Base-by-base conservation (phyloP, 2,113 vertebrate genomes). In the Corythornis cristatus region DNA sequence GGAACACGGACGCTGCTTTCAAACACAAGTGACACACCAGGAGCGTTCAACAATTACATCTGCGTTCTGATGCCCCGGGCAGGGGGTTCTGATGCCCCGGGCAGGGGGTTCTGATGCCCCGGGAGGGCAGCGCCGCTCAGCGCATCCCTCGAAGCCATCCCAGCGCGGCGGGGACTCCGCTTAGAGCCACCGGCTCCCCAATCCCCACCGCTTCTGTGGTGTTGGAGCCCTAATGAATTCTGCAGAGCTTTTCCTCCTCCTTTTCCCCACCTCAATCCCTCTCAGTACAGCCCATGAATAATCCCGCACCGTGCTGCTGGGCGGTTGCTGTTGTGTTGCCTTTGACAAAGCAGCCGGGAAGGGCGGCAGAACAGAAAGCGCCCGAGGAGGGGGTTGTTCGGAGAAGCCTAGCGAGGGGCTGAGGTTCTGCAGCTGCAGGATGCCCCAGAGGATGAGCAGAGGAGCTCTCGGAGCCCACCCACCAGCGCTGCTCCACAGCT, bases 251-350 rank as follows among this genome's bases (percentile, higher is more conserved):
- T 86, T 40, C 54, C 53, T 74, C 40, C 50, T 74, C 75, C 64
- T 86, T 45, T 33, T 50, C 40, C 86, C 76, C 83, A 77, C 70
- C 94, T 92, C 95, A 84, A 67, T 84, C 93, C 57, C 77, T 71
- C 86, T 74, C 66, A 78, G 42, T 67, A 70, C 42, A 5, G 86
- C 83, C 48, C 88, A 96, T 88, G 90, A 96, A 96, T 95, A 96
- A 95, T 75, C 81, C 76, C 96, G 8, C 21, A 56, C 54, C 0
- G 33, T 74, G 90, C 86, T 94, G 90, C 86, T 80, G 92, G 95
- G 88, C 53, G 93, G 95, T 96, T 29, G 83, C 86, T 88, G 88
- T 65, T 86, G 90, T 94, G 73, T 93, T 94, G 88, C 81, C 65
- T 83, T 78, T 68, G 14, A 22, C 76, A 66, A 67, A 86, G 18